Evolutionary conservation across 2,888 invertebrate genomes (phyloP), one percentile per base, ranked within the genome.

Genomic region (Leptopilina myrica): DNA sequence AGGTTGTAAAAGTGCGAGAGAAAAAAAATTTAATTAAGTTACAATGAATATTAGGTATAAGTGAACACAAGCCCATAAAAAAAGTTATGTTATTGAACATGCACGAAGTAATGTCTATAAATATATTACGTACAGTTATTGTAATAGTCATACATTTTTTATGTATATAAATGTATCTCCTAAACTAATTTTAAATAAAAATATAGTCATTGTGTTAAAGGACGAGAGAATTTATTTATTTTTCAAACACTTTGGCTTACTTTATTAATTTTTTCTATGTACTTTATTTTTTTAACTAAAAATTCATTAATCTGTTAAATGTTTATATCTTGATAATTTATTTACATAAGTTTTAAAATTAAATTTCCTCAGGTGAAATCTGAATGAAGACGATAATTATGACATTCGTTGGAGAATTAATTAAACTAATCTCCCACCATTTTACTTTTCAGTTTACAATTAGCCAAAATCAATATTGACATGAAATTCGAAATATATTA

Each of bases 141-240:
- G 88, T 90, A 88, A 89, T 87, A 89, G 89, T 88, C 87, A 88
- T 88, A 91, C 89, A 88, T 91, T 91, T 91, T 91, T 90, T 91
- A 91, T 91, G 91, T 91, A 91, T 91, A 91, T 91, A 91, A 90
- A 91, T 91, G 91, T 91, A 91, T 88, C 88, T 90, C 86, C 86
- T 90, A 90, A 90, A 91, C 87, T 90, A 90, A 91, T 88, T 90
- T 91, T 89, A 90, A 91, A 91, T 91, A 91, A 91, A 91, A 91
- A 87, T 91, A 91, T 91, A 91, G 89, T 91, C 89, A 91, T 91
- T 91, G 90, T 91, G 90, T 91, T 91, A 90, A 73, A n/a, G 26
- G 26, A 33, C 11, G 56, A 73, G 33, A 64, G 83, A 83, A 79
- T 26, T 33, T 49, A 49, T 49, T 62, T 62, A 49, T 49, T 73